Evolutionary conservation across 2,888 invertebrate species (phyloP).

Genomic region (Amphipoea lucens): DNA sequence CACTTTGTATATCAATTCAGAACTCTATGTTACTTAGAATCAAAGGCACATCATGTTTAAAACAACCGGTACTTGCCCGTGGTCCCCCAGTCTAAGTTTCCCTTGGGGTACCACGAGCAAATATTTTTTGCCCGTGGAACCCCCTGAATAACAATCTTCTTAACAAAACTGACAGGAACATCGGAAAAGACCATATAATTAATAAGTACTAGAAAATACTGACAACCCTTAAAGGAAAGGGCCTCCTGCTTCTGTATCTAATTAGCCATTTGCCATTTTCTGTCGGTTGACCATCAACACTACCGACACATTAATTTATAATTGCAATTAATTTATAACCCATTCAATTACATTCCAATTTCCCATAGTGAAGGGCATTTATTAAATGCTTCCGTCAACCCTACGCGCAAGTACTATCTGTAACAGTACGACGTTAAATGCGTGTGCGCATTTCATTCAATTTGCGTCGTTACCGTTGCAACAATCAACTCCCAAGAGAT

Average conservation of each 20-base stretch:
- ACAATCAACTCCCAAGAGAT: conserved; percentile 71
- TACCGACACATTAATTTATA: background rate
- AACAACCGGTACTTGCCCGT: no score
- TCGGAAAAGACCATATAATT: background rate
- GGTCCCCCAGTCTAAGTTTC: no score
- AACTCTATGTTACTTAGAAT: background rate
- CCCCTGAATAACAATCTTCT: no score
- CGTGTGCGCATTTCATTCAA: conserved; percentile 68
- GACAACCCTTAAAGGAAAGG: background rate
- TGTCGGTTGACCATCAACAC: background rate
- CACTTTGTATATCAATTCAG: background rate
- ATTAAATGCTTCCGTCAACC: conserved; percentile 39
- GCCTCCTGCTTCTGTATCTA: background rate
- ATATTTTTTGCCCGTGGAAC: no score
- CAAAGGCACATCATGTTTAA: background rate
- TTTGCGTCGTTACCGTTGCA: conserved; percentile 66
- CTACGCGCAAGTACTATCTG: conserved; percentile 43
- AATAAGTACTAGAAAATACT: background rate
- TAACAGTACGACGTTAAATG: conserved; percentile 51
- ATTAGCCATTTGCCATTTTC: conserved; percentile 7
- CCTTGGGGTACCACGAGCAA: no score
- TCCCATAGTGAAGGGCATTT: conserved; percentile 10
- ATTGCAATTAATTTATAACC: conserved; percentile 16
- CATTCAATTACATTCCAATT: conserved; percentile 17
- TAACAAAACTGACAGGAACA: background rate